These are phyloP conservation scores for Sebastes hubbsi DNA, from an alignment of 2,797 vertebrate genomes.

Conservation along the genomic window DNA sequence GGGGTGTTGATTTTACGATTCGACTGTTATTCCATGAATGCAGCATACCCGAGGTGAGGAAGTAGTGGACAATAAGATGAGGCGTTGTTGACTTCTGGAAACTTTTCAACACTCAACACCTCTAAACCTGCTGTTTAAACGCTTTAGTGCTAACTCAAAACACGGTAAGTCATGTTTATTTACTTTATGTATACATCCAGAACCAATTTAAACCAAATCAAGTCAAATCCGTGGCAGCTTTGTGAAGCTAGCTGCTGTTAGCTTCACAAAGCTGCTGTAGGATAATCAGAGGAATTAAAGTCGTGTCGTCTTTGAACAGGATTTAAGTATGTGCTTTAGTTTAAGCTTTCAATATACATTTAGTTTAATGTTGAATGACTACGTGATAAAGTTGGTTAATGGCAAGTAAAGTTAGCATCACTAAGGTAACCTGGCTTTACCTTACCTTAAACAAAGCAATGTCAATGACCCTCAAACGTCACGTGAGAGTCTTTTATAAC, in stretches of 20 bases:
- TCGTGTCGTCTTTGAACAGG: not conserved
- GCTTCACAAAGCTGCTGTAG: not conserved
- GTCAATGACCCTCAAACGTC: too few species aligned
- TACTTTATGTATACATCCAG: rapidly evolving
- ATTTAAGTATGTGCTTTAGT: rapidly evolving
- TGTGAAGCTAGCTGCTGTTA: slow-evolving; percentile 23
- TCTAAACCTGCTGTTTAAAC: too few species aligned
- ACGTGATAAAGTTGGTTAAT: rapidly evolving
- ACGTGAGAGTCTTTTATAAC: too few species aligned
- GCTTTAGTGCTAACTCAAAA: not conserved
- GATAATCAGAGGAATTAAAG: not conserved
- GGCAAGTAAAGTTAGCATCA: too few species aligned
- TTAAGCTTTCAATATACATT: rapidly evolving
- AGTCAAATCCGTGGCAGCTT: not conserved
- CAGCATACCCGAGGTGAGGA: not conserved
- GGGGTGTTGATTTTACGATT: rapidly evolving
- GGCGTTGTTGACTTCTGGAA: not conserved
- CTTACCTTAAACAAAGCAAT: too few species aligned
- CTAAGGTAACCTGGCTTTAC: not conserved
- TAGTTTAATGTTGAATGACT: not conserved
- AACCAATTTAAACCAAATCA: not conserved
- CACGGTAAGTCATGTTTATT: slow-evolving; percentile 19
- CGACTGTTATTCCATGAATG: rapidly evolving
- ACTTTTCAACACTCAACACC: not conserved
- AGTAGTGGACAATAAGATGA: not conserved